Evolutionary conservation across 1,140 invertebrate species (phyloP).

Genomic region (Anoplophora glabripennis): DNA sequence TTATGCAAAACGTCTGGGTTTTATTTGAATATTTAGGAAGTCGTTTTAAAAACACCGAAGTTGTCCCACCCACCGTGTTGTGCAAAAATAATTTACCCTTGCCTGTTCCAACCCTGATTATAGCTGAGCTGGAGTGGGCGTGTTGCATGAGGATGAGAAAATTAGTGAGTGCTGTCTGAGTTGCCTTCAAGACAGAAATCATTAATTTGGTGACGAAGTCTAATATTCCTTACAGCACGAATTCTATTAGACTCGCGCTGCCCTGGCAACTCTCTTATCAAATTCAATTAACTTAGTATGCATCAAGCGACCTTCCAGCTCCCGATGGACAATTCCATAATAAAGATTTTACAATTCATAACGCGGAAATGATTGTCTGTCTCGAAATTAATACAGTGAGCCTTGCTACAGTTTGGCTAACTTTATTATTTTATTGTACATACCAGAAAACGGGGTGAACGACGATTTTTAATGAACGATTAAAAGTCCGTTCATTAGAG

Average conservation of each 20-base stretch:
- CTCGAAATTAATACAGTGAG: neutral
- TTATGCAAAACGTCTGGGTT: too few relatives aligned
- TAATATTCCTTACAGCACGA: constrained; percentile 26
- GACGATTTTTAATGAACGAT: too few relatives aligned
- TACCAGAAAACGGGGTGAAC: too few relatives aligned
- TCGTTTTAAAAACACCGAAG: too few relatives aligned
- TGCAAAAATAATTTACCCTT: too few relatives aligned
- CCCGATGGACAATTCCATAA: constrained; percentile 7
- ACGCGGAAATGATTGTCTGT: neutral
- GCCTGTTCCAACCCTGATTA: too few relatives aligned
- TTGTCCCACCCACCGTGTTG: too few relatives aligned
- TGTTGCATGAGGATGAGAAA: constrained; percentile 6
- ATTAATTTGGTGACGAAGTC: constrained; percentile 32
- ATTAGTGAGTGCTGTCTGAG: constrained; percentile 18
- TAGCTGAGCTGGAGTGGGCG: too few relatives aligned
- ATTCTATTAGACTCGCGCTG: neutral
- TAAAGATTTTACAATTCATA: constrained; percentile 6
- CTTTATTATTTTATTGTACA: too few relatives aligned
- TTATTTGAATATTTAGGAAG: too few relatives aligned
- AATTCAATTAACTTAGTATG: constrained; percentile 24
- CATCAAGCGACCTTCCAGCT: constrained; percentile 6
- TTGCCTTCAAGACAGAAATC: constrained; percentile 32
- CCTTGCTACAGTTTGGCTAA: too few relatives aligned
- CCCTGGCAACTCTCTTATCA: constrained; percentile 12
- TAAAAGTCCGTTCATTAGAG: too few relatives aligned